These are phyloP conservation scores for Cygnus olor DNA, from an alignment of 2,797 vertebrate species.

Conservation along the genomic window DNA sequence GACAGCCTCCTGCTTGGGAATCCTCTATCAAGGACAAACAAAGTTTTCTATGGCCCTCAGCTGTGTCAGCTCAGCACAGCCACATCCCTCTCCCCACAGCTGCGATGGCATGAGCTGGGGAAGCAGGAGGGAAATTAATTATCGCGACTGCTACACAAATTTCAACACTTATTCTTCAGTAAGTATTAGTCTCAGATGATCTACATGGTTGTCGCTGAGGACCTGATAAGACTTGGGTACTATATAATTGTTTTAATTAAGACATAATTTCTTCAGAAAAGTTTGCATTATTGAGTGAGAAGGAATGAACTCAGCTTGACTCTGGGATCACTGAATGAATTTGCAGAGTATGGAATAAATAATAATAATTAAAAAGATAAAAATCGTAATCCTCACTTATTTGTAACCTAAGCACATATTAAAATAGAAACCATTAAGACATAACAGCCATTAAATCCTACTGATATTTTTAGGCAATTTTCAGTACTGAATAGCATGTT, in stretches of 20 bases:
- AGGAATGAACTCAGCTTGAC: not conserved
- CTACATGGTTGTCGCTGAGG: not conserved
- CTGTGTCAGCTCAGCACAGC: rapidly evolving
- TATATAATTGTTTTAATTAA: not conserved
- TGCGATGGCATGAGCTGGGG: rapidly evolving
- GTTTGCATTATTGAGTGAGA: not conserved
- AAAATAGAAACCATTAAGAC: constrained; percentile 2
- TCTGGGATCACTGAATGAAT: not conserved
- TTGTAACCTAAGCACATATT: not conserved
- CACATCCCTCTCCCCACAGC: not conserved
- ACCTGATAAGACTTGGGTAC: rapidly evolving
- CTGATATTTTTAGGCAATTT: constrained; percentile 31
- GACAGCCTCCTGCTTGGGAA: not conserved
- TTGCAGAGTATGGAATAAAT: not conserved
- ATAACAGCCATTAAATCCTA: not conserved
- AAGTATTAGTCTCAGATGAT: constrained; percentile 13
- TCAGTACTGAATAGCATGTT: not conserved
- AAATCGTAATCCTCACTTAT: not conserved
- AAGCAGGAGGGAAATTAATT: not conserved
- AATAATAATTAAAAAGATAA: constrained; percentile 10
- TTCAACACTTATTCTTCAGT: not conserved
- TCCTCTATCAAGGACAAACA: not conserved
- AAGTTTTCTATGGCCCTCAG: not conserved
- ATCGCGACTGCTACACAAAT: not conserved
- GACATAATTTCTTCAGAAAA: constrained; percentile 22